Evolutionary conservation across 2,888 invertebrate genomes (phyloP), one percentile per base, ranked within the genome.

Genomic region (Odontocerum albicorne): DNA sequence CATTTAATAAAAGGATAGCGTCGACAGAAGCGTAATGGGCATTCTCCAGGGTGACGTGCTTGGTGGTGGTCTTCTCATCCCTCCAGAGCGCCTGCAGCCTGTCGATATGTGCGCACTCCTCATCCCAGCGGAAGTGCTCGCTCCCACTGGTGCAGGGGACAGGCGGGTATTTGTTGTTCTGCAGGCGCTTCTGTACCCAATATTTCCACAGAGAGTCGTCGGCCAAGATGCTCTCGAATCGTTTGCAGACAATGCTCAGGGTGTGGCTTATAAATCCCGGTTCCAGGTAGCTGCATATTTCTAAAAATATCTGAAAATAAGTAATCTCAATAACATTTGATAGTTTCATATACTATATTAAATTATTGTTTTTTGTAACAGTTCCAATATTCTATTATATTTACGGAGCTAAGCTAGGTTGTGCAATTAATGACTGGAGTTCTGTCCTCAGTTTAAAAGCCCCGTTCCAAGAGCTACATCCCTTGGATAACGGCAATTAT

Each of bases 41-140:
- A 67, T 80, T 76, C 60, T 73, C 73, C 7, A 80, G 70, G 36
- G 74, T 72, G 55, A 81, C 67, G 64, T 79, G 75, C 60, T 70
- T 72, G 68, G 79, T 74, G 43, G 72, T 70, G 22, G 73, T 67
- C 3, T 71, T 67, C 2, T 72, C 67, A 67, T 78, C 68, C 4
- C 66, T 69, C 86, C 86, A 86, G 60, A 78, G 71, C 42, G 72
- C 71, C 59, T 69, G 70, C 62, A 83, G 79, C 53, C 77, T 75
- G 65, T 86, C 83, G 66, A 86, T 75, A 58, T 80, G 78, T 36
- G 83, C 73, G 68, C 84, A 85, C 0, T 83, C 73, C 42, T 73
- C 69, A 63, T 77, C 77, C 82, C 82, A 83, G 63, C 79, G 75
- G 13, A 77, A 63, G 19, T 75, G 71, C 36, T 77, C 71, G 65